Evolutionary conservation across 1,140 invertebrate species (phyloP), one percentile per base, ranked within the genome.

Genomic region (Onthophagus taurus): DNA sequence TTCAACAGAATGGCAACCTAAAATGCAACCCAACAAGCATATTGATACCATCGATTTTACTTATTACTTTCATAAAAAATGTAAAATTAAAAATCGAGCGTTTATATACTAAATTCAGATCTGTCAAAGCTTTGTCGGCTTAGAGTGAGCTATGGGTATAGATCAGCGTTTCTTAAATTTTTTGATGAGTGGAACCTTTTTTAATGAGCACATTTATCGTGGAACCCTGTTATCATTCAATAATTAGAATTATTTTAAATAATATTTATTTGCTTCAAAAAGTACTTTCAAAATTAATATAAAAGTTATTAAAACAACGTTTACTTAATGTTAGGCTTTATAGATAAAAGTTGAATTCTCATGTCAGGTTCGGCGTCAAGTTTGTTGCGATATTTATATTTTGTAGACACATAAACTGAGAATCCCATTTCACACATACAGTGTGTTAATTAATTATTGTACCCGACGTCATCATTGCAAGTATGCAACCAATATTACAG

Each of bases 231-330:
- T 26, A 7, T 26, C 7, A 7, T 26, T 26, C 24, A 26, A 7
- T 26, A 26, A 26, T 26, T 7, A 26, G 7, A 26, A 26, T 26
- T 26, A 26, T 26, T 7, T 26, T n/a, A 26, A 26, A 26, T 26
- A 26, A n/a, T 26, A 26, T 26, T 26, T 26, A 26, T 26, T 26
- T 26, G 24, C 24, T 26, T 26, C 24, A 26, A 26, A 26, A 26
- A 26, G 7, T 26, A 26, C n/a, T 26, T 7, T 26, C n/a, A n/a
- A 26, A 26, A 26, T 26, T 26, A 26, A 26, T n/a, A 7, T n/a
- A 26, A 26, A 7, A 26, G 24, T 26, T 26, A 7, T 26, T 26
- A 26, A 26, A 26, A 26, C n/a, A 26, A 26, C 24, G n/a, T 26
- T 7, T n/a, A 26, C 24, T 26, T 26, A 26, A 26, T 26, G 24